These are phyloP conservation scores for Urechis unicinctus DNA, from an alignment of 2,888 invertebrate genomes.

Conservation along the genomic window DNA sequence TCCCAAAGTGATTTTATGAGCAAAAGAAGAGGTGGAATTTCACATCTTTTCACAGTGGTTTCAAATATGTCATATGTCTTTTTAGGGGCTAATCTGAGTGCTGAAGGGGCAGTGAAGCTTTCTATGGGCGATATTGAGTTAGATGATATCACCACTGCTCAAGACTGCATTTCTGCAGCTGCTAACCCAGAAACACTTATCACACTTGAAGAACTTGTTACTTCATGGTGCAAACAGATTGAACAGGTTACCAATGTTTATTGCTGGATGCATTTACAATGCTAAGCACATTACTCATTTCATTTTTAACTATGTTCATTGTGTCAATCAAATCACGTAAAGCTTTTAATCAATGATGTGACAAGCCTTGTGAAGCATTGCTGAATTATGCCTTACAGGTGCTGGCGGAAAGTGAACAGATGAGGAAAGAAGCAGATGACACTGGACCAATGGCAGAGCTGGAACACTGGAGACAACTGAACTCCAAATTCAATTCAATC, in stretches of 20 bases:
- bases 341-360: slow-evolving; percentile 2
- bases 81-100: slow-evolving; percentile 35
- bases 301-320: background rate
- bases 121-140: slow-evolving; percentile 27
- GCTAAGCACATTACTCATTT: background rate
- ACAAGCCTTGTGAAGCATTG: background rate
- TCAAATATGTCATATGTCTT: background rate
- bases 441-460: slow-evolving; percentile 64
- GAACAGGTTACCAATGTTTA: slow-evolving; percentile 42
- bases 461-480: slow-evolving; percentile 45
- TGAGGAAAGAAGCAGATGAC: slow-evolving; percentile 71
- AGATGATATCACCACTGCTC: slow-evolving; percentile 50
- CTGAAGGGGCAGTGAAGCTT: slow-evolving; percentile 29
- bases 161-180: slow-evolving; percentile 57
- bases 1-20: too few relatives aligned
- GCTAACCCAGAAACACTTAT: slow-evolving; percentile 60
- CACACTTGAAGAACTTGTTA: slow-evolving; percentile 38
- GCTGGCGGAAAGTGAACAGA: slow-evolving; percentile 78
- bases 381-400: slow-evolving; percentile 25
- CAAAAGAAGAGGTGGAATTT: too few relatives aligned
- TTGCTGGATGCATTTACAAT: too few relatives aligned
- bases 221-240: slow-evolving; percentile 40
- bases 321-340: too few relatives aligned
- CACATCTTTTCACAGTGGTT: background rate
- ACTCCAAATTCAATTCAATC: slow-evolving; percentile 39